Base-by-base conservation (phyloP, 2,113 vertebrate genomes). In the Eudyptes chrysolophus region DNA sequence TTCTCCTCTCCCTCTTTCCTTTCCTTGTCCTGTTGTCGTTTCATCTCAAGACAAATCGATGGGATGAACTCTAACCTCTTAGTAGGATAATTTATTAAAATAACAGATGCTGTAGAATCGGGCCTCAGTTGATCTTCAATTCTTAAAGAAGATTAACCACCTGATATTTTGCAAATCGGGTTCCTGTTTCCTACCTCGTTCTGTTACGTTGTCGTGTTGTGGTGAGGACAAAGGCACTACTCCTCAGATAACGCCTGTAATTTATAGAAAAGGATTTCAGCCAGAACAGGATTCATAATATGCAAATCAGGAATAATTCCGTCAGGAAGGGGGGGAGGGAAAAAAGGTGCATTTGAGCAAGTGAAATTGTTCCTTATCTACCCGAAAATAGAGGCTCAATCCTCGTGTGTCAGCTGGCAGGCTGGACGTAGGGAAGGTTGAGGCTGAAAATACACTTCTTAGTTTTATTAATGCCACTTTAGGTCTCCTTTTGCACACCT, bases 11-110 rank as follows among this genome's bases (percentile, higher is more conserved):
- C 49, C 19, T 57, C 78, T n/a, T 64, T 3, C 12, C 62, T 68
- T 54, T 40, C 54, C 88, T 91, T 44, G 68, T 48, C 38, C 61
- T 49, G 48, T 51, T 60, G 81, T 90, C 17, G 4, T 51, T 90
- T 42, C 70, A 6, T 61, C 74, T 87, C 42, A 2, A 72, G 70
- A 71, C 54, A 93, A 92, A 77, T 91, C 68, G 60, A 61, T 82
- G 82, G 32, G 85, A 16, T 92, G 83, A 93, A 71, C 84, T 87
- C 89, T 48, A 36, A 87, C 71, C 77, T 61, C 89, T 61, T 61
- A 66, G 88, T 19, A 69, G 75, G 79, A 86, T 78, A 70, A 72
- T 94, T 92, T 91, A 89, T 85, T 93, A 84, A 88, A 92, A 96
- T 84, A 92, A 29, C 94, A 94, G 86, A 74, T 88, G 81, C 83